A percentile compares a stretch with the other conserved stretches of the same genome.
Evolutionary conservation across 2,888 invertebrate genomes (phyloP).

Genomic region (Sympetrum striolatum): DNA sequence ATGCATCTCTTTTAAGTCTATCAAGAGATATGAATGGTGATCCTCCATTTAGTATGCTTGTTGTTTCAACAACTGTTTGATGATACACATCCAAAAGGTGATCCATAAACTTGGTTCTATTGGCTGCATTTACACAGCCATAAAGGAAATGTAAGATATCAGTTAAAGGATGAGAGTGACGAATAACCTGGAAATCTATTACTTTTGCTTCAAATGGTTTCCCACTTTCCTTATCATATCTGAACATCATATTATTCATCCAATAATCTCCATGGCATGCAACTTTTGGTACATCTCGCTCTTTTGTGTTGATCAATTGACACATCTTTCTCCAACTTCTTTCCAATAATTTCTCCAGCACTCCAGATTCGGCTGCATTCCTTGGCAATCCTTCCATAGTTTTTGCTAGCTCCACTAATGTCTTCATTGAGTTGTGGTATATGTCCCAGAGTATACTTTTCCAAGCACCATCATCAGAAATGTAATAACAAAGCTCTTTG

Average conservation of each 20-base stretch:
- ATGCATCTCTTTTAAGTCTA: neutral
- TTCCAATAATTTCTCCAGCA: neutral
- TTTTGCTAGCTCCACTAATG: neutral
- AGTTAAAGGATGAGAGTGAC: neutral
- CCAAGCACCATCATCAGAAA: neutral
- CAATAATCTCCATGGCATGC: constrained; percentile 12
- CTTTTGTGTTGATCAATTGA: neutral
- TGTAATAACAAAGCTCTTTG: neutral
- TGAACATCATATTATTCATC: constrained; percentile 19
- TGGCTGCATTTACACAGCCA: neutral
- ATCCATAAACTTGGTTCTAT: neutral
- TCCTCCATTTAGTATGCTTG: neutral
- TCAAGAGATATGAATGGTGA: neutral
- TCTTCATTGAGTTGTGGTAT: neutral
- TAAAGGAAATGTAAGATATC: neutral
- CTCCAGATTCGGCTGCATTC: neutral
- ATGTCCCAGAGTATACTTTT: neutral
- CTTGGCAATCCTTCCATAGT: neutral
- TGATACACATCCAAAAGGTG: neutral
- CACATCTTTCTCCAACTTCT: neutral
- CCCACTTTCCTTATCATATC: neutral
- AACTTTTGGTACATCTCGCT: neutral
- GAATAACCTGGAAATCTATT: neutral
- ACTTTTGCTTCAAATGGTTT: constrained; percentile 1
- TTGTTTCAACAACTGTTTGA: neutral